phyloP scores from a whole-genome alignment of 2,797 vertebrate species.

The Pseudopleuronectes americanus region DNA sequence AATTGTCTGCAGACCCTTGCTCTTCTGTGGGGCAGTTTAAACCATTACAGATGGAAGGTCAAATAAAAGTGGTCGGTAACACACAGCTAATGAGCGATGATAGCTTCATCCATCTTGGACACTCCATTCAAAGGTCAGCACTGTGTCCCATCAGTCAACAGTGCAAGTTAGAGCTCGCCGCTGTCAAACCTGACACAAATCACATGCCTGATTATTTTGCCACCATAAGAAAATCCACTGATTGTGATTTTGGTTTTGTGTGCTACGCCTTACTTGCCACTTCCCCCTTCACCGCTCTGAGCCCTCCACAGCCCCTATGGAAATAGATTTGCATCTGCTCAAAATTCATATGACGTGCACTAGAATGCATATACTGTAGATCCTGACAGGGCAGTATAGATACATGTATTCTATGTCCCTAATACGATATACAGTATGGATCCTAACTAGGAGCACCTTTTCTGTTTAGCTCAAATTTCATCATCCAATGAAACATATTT shows the following conservation, averaged over 20 bases:
- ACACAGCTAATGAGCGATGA: background rate
- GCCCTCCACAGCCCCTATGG: background rate
- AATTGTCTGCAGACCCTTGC: background rate
- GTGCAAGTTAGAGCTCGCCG: background rate
- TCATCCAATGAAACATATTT: too few relatives aligned
- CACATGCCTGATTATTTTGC: background rate
- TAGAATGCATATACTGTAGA: too few relatives aligned
- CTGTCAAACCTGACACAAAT: background rate
- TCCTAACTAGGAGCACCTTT: too few relatives aligned
- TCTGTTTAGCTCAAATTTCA: too few relatives aligned
- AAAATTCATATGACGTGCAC: background rate
- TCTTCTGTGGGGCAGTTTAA: background rate
- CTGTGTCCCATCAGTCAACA: background rate
- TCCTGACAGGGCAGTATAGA: background rate
- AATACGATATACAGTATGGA: too few relatives aligned
- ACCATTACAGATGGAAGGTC: background rate
- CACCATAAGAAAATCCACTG: background rate
- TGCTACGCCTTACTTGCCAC: background rate
- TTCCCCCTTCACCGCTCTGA: background rate
- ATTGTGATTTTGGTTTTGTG: background rate
- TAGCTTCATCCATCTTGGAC: background rate
- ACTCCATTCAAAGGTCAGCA: conserved; percentile 1
- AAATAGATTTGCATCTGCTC: background rate
- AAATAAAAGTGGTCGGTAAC: background rate
- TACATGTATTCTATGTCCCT: too few relatives aligned